These are phyloP conservation scores for Capreolus pygargus DNA, from an alignment of 2,113 vertebrate genomes.

Conservation along the genomic window DNA sequence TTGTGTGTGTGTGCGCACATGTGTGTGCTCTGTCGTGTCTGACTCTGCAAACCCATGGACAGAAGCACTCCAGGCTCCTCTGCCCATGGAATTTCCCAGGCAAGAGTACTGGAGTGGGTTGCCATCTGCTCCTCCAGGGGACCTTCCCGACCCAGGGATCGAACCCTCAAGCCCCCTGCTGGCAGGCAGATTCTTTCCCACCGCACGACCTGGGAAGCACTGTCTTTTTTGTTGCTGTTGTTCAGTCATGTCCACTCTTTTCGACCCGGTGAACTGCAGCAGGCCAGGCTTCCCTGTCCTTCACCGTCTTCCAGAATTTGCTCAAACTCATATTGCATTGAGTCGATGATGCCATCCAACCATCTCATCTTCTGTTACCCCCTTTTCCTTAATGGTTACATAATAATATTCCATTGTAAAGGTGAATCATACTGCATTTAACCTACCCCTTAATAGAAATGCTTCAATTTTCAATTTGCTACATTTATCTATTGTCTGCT, in stretches of 20 bases:
- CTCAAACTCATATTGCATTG: neutral
- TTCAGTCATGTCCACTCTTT: neutral
- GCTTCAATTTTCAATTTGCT: neutral
- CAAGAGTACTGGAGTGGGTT: neutral
- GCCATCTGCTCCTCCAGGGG: neutral
- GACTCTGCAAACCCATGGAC: neutral
- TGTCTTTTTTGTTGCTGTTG: neutral
- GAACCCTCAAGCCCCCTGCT: neutral
- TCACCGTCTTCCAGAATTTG: neutral
- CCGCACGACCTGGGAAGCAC: neutral
- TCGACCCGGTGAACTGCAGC: neutral
- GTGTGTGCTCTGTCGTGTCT: neutral
- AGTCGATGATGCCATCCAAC: neutral
- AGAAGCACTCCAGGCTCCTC: neutral
- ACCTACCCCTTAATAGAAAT: neutral
- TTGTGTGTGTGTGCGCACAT: neutral
- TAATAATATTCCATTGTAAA: neutral
- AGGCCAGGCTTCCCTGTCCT: neutral
- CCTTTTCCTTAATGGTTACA: neutral
- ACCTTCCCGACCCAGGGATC: neutral
- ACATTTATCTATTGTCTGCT: neutral
- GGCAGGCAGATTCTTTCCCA: neutral
- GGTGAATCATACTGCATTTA: neutral
- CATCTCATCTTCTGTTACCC: neutral
- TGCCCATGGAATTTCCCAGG: neutral